Percentiles rank a stretch among this genome's conserved stretches.
Evolutionary conservation across 2,797 vertebrate species (phyloP).

Genomic region (Enteromius trimaculatus): DNA sequence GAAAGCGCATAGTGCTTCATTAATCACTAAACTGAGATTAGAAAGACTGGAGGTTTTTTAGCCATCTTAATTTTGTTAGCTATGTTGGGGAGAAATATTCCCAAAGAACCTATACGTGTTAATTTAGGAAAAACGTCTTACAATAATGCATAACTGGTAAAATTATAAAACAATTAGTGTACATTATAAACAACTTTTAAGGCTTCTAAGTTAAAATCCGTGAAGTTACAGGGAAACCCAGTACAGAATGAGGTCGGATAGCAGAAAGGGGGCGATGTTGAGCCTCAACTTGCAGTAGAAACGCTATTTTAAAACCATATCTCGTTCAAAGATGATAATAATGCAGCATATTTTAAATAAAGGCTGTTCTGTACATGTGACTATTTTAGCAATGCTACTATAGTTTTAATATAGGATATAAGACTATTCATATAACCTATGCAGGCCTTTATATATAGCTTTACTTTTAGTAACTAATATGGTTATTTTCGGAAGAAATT

Average conservation of each 20-base stretch:
- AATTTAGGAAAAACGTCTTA: neutral
- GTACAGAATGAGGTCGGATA: neutral
- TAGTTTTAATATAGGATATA: neutral
- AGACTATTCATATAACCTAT: neutral
- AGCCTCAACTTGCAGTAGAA: neutral
- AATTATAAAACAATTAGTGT: neutral
- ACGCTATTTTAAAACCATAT: neutral
- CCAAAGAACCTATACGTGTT: neutral
- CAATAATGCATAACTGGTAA: neutral
- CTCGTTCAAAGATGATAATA: neutral
- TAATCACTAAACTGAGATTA: neutral
- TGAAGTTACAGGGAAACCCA: neutral
- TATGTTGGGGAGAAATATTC: neutral
- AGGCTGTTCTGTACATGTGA: neutral
- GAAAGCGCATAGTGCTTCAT: neutral
- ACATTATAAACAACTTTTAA: neutral
- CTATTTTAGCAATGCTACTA: neutral
- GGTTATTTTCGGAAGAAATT: neutral
- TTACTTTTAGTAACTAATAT: neutral
- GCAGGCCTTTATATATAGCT: neutral
- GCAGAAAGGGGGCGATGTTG: conserved; percentile 9
- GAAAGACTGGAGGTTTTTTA: neutral
- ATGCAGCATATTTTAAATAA: neutral
- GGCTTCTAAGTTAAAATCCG: neutral
- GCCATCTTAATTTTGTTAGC: neutral